Evolutionary conservation across 2,888 invertebrate species (phyloP).

Genomic region (Xestobium rufovillosum): DNA sequence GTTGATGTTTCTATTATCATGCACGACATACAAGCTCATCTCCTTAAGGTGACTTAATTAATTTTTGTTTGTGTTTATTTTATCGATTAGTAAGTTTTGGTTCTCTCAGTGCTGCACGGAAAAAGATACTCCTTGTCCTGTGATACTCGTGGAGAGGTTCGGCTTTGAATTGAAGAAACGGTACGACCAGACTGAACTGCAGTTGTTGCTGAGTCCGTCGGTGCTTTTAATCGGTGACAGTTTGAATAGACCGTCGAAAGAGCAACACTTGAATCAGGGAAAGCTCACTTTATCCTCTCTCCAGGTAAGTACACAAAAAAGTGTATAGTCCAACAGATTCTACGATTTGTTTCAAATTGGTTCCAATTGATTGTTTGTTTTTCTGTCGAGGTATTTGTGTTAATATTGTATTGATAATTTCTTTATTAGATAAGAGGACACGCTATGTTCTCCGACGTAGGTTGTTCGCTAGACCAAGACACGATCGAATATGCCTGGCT

Average conservation of each 20-base stretch:
- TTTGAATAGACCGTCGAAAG: constrained; percentile 59
- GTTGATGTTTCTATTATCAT: constrained; percentile 89
- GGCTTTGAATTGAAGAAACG: constrained; percentile 97
- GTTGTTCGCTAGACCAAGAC: constrained; percentile 83
- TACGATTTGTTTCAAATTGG: too few relatives aligned
- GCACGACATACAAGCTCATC: constrained; percentile 92
- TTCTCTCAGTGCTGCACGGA: constrained; percentile 69
- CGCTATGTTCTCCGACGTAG: constrained; percentile 93
- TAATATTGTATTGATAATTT: not conserved
- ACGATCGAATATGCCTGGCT: constrained; percentile 97
- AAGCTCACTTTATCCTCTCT: constrained; percentile 78
- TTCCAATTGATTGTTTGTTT: too few relatives aligned
- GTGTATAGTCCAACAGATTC: too few relatives aligned
- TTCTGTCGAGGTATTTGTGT: not conserved
- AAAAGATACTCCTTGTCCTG: constrained; percentile 86
- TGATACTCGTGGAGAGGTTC: constrained; percentile 79
- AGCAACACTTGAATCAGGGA: constrained; percentile 72
- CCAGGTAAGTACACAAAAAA: constrained; percentile 49
- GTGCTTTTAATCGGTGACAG: constrained; percentile 74
- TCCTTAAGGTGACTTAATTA: constrained; percentile 57
- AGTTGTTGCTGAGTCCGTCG: constrained; percentile 82
- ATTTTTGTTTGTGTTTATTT: constrained; percentile 5
- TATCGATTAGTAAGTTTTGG: constrained; percentile 6
- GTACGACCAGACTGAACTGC: constrained; percentile 85
- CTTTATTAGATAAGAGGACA: constrained; percentile 59